Conservation (phyloP, 2,113 vertebrate species). For the Rhabdomys dilectus region DNA sequence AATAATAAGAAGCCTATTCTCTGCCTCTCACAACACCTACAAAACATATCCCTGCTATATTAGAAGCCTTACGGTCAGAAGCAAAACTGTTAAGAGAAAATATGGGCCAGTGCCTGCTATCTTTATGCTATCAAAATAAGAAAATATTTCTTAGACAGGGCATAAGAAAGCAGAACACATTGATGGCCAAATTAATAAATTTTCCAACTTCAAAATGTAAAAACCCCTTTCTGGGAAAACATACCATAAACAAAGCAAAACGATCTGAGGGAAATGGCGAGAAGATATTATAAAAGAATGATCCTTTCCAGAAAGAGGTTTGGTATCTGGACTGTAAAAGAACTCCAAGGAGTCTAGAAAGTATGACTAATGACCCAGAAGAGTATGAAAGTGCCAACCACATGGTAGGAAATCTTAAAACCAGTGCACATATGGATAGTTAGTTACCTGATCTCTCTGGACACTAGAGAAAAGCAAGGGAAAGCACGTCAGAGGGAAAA, state of each 20-base stretch:
- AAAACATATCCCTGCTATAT: background rate
- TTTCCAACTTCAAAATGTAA: constrained; percentile 41
- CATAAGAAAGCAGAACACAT: constrained; percentile 41
- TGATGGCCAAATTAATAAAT: constrained; percentile 40
- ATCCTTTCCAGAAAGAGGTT: background rate
- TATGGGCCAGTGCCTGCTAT: background rate
- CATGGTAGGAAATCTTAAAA: background rate
- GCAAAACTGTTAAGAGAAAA: constrained; percentile 46
- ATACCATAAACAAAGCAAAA: constrained; percentile 45
- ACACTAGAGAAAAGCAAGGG: constrained; percentile 32
- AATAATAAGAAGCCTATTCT: constrained; percentile 33
- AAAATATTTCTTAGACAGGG: constrained; percentile 42
- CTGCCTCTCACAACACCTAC: background rate
- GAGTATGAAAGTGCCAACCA: background rate
- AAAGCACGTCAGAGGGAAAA: background rate
- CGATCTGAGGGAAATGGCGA: background rate
- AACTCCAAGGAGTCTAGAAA: constrained; percentile 8
- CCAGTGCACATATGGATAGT: background rate
- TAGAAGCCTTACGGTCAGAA: background rate
- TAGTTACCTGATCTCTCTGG: background rate
- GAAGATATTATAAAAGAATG: background rate
- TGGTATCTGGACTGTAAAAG: constrained; percentile 29
- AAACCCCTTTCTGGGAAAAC: constrained; percentile 52
- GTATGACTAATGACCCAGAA: background rate
- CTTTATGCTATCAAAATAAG: constrained; percentile 15